Percentiles rank a stretch among this genome's conserved stretches.
Conservation (phyloP, 2,113 vertebrate species). For the Tenrec ecaudatus region DNA sequence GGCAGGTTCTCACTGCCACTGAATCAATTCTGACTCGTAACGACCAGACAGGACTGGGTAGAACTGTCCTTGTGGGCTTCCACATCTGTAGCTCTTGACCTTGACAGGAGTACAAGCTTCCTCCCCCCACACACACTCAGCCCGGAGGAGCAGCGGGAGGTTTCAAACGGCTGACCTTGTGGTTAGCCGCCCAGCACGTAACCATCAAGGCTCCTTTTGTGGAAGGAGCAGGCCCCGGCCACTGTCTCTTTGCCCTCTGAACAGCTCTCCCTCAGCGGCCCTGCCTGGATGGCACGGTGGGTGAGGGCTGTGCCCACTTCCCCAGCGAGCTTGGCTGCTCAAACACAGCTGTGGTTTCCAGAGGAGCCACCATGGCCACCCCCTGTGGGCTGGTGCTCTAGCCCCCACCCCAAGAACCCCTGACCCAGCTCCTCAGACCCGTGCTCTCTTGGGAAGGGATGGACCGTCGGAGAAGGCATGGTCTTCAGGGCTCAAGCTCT, state of each 20-base stretch:
- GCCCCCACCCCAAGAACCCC: not conserved
- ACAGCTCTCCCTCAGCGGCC: not conserved
- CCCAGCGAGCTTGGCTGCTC: not conserved
- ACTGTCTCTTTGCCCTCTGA: not conserved
- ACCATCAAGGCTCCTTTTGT: too few relatives aligned
- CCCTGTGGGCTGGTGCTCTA: too few relatives aligned
- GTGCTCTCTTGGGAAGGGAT: not conserved
- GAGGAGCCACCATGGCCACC: too few relatives aligned
- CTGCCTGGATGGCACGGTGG: not conserved
- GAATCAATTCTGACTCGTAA: too few relatives aligned
- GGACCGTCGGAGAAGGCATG: not conserved
- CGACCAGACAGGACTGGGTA: too few relatives aligned
- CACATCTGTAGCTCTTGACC: too few relatives aligned
- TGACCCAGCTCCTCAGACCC: not conserved
- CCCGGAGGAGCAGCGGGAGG: too few relatives aligned
- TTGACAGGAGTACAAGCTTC: too few relatives aligned
- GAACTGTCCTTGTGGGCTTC: too few relatives aligned
- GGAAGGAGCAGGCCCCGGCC: not conserved
- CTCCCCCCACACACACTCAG: too few relatives aligned
- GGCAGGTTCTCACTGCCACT: too few relatives aligned
- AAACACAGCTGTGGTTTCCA: fast-evolving
- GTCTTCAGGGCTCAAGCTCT: not conserved
- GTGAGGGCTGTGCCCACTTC: not conserved
- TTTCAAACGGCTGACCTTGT: too few relatives aligned
- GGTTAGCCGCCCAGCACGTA: not conserved